Base-by-base conservation (phyloP, 2,113 vertebrate species). In the Brachirus orientalis region DNA sequence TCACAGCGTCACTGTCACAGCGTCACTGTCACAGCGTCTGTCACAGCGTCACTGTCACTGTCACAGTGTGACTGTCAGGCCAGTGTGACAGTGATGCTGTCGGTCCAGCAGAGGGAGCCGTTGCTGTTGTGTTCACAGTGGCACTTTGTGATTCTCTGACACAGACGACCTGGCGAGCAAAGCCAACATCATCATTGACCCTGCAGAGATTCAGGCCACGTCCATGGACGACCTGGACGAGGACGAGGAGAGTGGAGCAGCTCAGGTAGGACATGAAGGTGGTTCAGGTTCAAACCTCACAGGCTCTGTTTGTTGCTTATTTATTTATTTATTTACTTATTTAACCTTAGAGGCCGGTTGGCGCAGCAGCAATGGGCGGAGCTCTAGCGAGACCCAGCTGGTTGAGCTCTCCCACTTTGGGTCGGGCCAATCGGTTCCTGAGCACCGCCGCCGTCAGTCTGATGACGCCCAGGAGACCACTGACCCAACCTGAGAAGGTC, bases 161-260 rank as follows among this genome's bases (percentile, higher is more conserved):
- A 18, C 88, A 99, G 98, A 99, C 77, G 98, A 99, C 69, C 85
- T 99, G 77, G 96, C 97, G 28, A 88, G 93, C 45, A 98, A 96
- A 89, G 96, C 97, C 72, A 98, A 98, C 72, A 95, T 99, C 53
- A 83, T 98, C 66, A 98, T 99, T 0, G 98, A 99, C 75, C 97
- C 97, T 0, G 89, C 96, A 0, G 98, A 99, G 91, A 94, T 99
- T 68, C 95, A 96, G 86, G 87, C 95, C 1, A 78, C 95, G 16
- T 97, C 96, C 1, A 99, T 99, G 98, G 98, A 99, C 0, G 98
- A 99, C 84, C 92, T 99, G 0, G 98, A 99, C 10, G 97, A 99
- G 86, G 96, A 98, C 33, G 97, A 98, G 62, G 93, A 96, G 67
- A 93, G 90, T 0, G 91, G 95, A 18, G 93, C 93, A 0, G 91